These are phyloP conservation scores for Caenorhabditis uteleia DNA, from an alignment of 2,888 invertebrate species.

Conservation along the genomic window DNA sequence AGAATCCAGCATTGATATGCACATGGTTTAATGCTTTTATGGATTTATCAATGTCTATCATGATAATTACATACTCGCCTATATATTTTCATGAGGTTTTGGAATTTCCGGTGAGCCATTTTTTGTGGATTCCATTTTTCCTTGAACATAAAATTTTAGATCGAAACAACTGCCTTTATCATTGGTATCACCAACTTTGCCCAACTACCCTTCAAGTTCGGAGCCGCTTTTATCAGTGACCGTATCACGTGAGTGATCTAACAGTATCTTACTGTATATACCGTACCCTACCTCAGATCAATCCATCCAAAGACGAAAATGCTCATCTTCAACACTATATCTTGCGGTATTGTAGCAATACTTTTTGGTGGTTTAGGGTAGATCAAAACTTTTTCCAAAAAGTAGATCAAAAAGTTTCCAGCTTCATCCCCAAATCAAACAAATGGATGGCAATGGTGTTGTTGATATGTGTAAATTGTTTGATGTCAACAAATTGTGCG, in stretches of 20 bases:
- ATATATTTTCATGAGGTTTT: slow-evolving; percentile 27
- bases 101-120: slow-evolving; percentile 20
- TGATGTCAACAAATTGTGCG: slow-evolving; percentile 28
- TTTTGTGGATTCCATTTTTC: background rate
- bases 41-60: slow-evolving; percentile 32
- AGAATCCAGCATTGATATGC: slow-evolving; percentile 20
- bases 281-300: no score
- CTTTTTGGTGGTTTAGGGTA: slow-evolving; percentile 23
- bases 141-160: no score
- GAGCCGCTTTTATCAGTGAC: slow-evolving; percentile 30
- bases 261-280: no score
- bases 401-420: no score
- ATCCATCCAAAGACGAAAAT: slow-evolving; percentile 24
- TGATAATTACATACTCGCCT: slow-evolving; percentile 30
- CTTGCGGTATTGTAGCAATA: slow-evolving; percentile 24
- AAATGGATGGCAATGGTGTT: slow-evolving; percentile 26
- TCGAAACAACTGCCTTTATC: slow-evolving; percentile 25
- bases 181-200: slow-evolving; percentile 26
- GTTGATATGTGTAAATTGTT: slow-evolving; percentile 15
- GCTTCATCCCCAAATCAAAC: slow-evolving; percentile 16
- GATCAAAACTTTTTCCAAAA: no score
- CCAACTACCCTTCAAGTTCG: slow-evolving; percentile 33
- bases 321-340: slow-evolving; percentile 33
- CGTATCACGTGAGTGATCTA: slow-evolving; percentile 5
- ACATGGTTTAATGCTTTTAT: slow-evolving; percentile 36